A percentile compares a stretch with the other conserved stretches of the same genome.
Evolutionary conservation across 2,113 vertebrate genomes (phyloP).

Genomic region (Hiodon alosoides): DNA sequence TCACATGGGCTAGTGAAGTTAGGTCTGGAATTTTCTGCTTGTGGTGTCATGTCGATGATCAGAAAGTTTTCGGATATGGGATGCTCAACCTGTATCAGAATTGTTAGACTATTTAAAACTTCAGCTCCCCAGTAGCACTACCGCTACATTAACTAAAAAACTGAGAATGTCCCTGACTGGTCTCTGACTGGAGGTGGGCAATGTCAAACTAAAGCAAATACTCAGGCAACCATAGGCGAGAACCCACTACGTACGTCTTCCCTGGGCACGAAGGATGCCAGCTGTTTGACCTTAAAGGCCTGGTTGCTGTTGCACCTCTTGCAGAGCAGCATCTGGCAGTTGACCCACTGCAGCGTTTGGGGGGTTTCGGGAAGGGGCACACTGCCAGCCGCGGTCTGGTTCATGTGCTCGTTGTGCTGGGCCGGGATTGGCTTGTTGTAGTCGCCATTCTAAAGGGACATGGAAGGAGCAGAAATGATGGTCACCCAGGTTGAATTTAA

Average conservation of each 20-base stretch:
- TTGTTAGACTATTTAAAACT: too few species aligned
- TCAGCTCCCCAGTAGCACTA: not conserved
- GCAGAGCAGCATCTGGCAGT: conserved; percentile 88
- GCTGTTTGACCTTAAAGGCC: conserved; percentile 83
- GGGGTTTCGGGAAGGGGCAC: conserved; percentile 49
- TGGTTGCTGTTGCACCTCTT: conserved; percentile 90
- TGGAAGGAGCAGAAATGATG: not conserved
- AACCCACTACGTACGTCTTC: conserved; percentile 72
- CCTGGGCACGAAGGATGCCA: conserved; percentile 83
- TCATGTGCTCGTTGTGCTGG: conserved; percentile 89
- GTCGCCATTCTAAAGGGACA: conserved; percentile 79
- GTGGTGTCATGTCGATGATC: too few species aligned
- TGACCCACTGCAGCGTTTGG: conserved; percentile 85
- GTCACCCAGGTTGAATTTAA: not conserved
- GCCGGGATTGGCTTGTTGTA: conserved; percentile 98
- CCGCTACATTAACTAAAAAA: not conserved
- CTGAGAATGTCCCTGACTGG: too few species aligned
- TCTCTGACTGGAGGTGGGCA: too few species aligned
- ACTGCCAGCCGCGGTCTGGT: conserved; percentile 76
- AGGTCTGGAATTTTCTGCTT: too few species aligned
- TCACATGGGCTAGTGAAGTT: too few species aligned
- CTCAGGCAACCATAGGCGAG: not conserved
- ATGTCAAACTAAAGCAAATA: not conserved
- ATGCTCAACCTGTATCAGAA: too few species aligned
- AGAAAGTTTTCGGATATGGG: too few species aligned